Evolutionary conservation across 2,113 vertebrate species (phyloP), one percentile per base, ranked within the genome.

Genomic region (Bostrychus sinensis): DNA sequence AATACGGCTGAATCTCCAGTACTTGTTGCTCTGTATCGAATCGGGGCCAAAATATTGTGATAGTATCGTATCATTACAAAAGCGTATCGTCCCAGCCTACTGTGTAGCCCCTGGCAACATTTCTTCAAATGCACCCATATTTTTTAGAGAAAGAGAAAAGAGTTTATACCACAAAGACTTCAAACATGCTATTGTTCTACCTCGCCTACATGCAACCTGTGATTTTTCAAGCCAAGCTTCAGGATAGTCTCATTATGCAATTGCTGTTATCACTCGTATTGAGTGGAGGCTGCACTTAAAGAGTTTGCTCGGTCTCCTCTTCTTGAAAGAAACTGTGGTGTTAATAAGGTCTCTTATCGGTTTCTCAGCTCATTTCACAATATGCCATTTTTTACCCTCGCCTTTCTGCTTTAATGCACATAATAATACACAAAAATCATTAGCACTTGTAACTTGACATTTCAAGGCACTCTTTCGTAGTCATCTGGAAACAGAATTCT

Each of bases 351-450:
- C 50, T 76, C 73, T 84, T 70, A 77, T 82, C 61, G 30, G 69
- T 56, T 61, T 56, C 70, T 75, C 12, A 0, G 2, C 70, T 58
- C 56, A 4, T 45, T 41, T n/a, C 10, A 8, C 56, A 38, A 43
- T 80, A 53, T 45, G n/a, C 25, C 30, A 30, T 57, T 78, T 77
- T 58, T 30, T 45, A 48, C 20, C 48, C 9, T 11, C 0, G 0
- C 25, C 19, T 25, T 61, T 25, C 17, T 22, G 1, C 55, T 61
- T 64, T 73, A 34, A 68, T 45, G 26, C 57, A 43, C 73, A 74
- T 50, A 82, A 72, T 81, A 77, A 71, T 84, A 80, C 58, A 28
- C 55, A 65, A 73, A 83, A 80, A 80, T 83, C 48, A 84, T 84
- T 82, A 80, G 70, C 26, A 53, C 70, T 62, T 48, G 28, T 45